These are phyloP conservation scores for Chaunax sp. DNA, from an alignment of 2,797 vertebrate genomes.

Conservation along the genomic window DNA sequence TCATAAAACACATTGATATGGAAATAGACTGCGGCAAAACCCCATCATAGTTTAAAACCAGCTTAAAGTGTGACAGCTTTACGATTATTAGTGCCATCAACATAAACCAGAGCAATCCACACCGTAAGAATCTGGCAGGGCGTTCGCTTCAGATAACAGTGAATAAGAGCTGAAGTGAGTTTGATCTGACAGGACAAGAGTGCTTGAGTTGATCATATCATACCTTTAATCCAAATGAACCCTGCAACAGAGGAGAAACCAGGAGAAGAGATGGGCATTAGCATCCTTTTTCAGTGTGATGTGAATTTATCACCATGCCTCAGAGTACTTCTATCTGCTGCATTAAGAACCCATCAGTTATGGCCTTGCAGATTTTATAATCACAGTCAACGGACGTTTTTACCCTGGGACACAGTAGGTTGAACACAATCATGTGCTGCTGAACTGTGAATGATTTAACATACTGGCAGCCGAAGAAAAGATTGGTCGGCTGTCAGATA, in stretches of 20 bases:
- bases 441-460: constrained; percentile 30
- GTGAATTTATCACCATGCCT: constrained; percentile 22
- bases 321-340: constrained; percentile 42
- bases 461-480: constrained; percentile 28
- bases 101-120: not conserved
- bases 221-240: constrained; percentile 88
- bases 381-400: constrained; percentile 17
- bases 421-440: constrained; percentile 28
- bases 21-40: constrained; percentile 18
- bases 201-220: constrained; percentile 41
- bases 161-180: constrained; percentile 11
- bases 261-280: constrained; percentile 46
- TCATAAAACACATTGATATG: constrained; percentile 1
- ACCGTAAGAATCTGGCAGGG: not conserved
- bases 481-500: constrained; percentile 34
- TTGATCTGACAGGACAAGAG: constrained; percentile 20
- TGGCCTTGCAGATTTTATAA: constrained; percentile 35
- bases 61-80: constrained; percentile 26
- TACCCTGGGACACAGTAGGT: constrained; percentile 13
- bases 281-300: constrained; percentile 15
- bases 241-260: constrained; percentile 76
- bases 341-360: constrained; percentile 52
- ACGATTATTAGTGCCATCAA: constrained; percentile 26
- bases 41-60: constrained; percentile 3
- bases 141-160: constrained; percentile 20